Percentiles rank a stretch among this genome's conserved stretches.
Evolutionary conservation across 2,888 invertebrate species (phyloP).

Genomic region (Entomobrya multifasciata): DNA sequence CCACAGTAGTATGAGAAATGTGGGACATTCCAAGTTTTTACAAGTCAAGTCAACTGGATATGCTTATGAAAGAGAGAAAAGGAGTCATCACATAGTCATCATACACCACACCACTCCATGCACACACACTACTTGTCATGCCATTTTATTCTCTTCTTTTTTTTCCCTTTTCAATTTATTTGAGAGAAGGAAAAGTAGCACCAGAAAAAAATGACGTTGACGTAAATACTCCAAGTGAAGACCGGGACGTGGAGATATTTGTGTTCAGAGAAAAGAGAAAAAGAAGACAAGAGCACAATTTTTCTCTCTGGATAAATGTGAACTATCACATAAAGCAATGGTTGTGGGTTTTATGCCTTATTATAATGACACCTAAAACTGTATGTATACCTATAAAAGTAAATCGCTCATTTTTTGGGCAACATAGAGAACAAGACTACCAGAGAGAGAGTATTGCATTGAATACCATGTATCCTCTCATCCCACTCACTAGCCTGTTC

Average conservation of each 20-base stretch:
- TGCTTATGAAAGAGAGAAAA: too few species aligned
- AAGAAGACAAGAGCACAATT: slow-evolving; percentile 19
- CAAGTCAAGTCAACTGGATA: too few species aligned
- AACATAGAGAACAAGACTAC: too few species aligned
- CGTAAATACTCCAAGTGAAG: slow-evolving; percentile 24
- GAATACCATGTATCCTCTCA: too few species aligned
- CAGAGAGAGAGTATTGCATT: not conserved
- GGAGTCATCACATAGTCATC: not conserved
- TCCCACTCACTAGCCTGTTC: too few species aligned
- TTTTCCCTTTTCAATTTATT: slow-evolving; percentile 35
- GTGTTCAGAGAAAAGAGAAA: not conserved
- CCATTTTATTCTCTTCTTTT: not conserved
- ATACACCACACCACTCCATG: too few species aligned
- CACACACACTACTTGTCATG: too few species aligned
- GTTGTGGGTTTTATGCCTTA: not conserved
- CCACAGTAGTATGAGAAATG: not conserved
- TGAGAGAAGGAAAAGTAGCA: not conserved
- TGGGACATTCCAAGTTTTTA: not conserved
- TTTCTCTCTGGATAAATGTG: not conserved
- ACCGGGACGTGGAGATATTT: slow-evolving; percentile 8
- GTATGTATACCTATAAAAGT: too few species aligned
- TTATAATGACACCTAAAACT: not conserved
- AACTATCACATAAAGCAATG: not conserved
- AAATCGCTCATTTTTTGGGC: too few species aligned
- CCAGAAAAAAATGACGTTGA: slow-evolving; percentile 50